phyloP scores from a whole-genome alignment of 1,140 invertebrate genomes.

The Anadara kagoshimensis region DNA sequence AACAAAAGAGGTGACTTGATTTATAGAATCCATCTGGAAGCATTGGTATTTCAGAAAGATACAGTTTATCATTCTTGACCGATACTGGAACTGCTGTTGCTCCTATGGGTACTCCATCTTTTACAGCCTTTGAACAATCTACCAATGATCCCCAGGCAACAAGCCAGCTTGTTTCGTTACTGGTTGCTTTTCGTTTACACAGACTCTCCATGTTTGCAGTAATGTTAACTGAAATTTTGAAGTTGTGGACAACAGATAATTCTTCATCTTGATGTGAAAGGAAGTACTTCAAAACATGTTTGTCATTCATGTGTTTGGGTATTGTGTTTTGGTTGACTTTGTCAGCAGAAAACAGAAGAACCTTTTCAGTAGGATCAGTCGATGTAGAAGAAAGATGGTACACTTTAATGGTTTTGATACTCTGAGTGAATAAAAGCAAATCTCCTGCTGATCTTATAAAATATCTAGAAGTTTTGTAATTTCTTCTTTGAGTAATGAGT shows the following conservation, averaged over 20 bases:
- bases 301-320: background rate
- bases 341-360: slow-evolving; percentile 14
- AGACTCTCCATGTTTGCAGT: background rate
- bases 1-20: background rate
- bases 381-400: slow-evolving; percentile 45
- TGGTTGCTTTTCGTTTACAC: background rate
- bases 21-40: background rate
- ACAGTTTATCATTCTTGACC: background rate
- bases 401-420: slow-evolving; percentile 53
- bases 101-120: background rate
- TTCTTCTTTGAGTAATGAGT: slow-evolving; percentile 51
- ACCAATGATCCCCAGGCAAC: slow-evolving; percentile 14
- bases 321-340: slow-evolving; percentile 3
- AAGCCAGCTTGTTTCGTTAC: background rate
- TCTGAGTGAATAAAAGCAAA: slow-evolving; percentile 65
- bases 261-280: background rate
- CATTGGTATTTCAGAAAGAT: background rate
- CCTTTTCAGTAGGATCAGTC: slow-evolving; percentile 11
- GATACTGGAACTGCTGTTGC: background rate
- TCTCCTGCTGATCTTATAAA: slow-evolving; percentile 46
- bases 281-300: slow-evolving; percentile 4
- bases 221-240: slow-evolving; percentile 3
- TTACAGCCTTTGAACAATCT: background rate
- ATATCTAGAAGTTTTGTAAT: slow-evolving; percentile 53
- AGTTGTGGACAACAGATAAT: background rate